Conservation (phyloP, 2,888 invertebrate species). For the Seira sanloemensis region DNA sequence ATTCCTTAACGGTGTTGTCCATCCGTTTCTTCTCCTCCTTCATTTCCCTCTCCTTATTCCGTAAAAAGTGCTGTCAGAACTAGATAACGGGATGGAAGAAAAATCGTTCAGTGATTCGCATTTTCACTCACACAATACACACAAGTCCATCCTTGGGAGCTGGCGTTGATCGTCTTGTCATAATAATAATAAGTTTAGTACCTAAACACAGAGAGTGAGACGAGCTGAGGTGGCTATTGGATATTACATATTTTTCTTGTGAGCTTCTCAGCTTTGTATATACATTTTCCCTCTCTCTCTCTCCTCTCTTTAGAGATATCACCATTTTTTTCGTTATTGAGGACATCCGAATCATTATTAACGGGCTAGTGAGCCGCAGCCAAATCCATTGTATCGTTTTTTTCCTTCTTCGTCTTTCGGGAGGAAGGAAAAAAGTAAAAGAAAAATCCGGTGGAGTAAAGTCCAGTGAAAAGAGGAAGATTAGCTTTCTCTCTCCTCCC, state of each 20-base stretch:
- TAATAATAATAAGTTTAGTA: constrained; percentile 64
- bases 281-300: constrained; percentile 55
- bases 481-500: constrained; percentile 50
- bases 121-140: neutral
- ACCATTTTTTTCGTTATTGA: constrained; percentile 36
- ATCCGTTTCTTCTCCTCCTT: neutral
- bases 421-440: constrained; percentile 23
- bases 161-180: constrained; percentile 68
- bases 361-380: constrained; percentile 70
- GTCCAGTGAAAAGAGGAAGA: constrained; percentile 44
- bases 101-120: constrained; percentile 71
- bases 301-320: neutral
- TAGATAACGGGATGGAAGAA: constrained; percentile 74
- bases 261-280: neutral
- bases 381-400: constrained; percentile 34
- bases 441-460: neutral
- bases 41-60: neutral
- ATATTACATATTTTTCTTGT: constrained; percentile 5
- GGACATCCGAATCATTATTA: constrained; percentile 71
- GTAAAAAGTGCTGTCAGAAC: constrained; percentile 73
- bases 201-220: too few relatives aligned
- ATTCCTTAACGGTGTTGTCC: constrained; percentile 5
- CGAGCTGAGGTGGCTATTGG: neutral
- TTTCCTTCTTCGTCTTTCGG: constrained; percentile 25
- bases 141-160: constrained; percentile 27